Evolutionary conservation across 2,888 invertebrate genomes (phyloP).

Genomic region (Tipula lateralis): DNA sequence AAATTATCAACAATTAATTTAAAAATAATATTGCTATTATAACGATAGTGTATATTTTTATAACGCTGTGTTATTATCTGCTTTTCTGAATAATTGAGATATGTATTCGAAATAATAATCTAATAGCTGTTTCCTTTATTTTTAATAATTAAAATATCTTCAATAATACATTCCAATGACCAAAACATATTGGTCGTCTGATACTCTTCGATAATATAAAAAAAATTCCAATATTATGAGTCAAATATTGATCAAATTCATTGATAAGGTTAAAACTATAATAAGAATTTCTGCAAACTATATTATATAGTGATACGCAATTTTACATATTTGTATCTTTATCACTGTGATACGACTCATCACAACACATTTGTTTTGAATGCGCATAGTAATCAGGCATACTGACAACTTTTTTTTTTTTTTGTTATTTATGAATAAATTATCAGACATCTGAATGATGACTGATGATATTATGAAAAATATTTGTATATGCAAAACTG

Average conservation of each 20-base stretch:
- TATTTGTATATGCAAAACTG: background rate
- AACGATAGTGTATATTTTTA: no score
- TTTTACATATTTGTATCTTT: background rate
- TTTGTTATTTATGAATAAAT: conserved; percentile 21
- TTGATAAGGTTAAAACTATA: background rate
- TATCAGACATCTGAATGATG: background rate
- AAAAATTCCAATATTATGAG: background rate
- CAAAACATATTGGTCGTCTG: no score
- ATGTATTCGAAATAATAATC: no score
- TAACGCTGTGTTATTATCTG: no score
- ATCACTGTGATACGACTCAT: background rate
- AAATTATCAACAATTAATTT: no score
- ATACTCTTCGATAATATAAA: background rate
- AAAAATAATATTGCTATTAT: no score
- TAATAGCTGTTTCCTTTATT: no score
- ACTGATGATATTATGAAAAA: background rate
- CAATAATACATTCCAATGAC: no score
- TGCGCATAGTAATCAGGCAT: background rate
- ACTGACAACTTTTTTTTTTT: background rate
- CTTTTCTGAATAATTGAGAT: no score
- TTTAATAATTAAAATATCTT: no score
- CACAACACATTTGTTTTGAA: background rate
- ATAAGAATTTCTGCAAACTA: background rate
- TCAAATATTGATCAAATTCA: background rate
- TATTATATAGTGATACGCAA: background rate